These are phyloP conservation scores for Dasypolia templi DNA, from an alignment of 2,888 invertebrate genomes.

Conservation along the genomic window DNA sequence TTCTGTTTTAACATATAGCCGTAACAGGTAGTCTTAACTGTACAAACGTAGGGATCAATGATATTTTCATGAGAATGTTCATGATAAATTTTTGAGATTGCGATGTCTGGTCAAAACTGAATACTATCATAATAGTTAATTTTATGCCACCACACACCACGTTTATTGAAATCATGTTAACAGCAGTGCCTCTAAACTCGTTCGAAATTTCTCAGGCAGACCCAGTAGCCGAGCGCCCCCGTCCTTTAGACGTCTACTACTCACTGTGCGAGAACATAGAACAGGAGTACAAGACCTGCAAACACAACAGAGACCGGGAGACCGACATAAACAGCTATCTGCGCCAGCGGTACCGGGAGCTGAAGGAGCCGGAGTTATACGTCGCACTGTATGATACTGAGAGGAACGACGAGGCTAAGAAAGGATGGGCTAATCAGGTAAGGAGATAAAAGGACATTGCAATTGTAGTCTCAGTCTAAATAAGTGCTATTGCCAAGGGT, in stretches of 20 bases:
- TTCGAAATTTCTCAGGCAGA: slow-evolving; percentile 89
- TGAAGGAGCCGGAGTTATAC: slow-evolving; percentile 83
- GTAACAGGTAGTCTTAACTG: background rate
- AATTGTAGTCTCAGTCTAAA: no score
- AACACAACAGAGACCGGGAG: slow-evolving; percentile 87
- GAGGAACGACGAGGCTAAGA: slow-evolving; percentile 88
- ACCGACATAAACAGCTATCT: slow-evolving; percentile 85
- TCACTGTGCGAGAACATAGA: slow-evolving; percentile 91
- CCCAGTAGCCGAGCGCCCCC: slow-evolving; percentile 89
- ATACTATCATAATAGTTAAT: no score
- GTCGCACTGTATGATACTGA: slow-evolving; percentile 90
- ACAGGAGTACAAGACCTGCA: slow-evolving; percentile 90
- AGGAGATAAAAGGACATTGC: background rate
- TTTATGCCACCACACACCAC: background rate
- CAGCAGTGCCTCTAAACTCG: background rate
- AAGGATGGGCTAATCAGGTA: slow-evolving; percentile 88
- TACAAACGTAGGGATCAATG: background rate
- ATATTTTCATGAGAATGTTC: background rate
- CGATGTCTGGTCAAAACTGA: background rate
- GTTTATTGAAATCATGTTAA: background rate
- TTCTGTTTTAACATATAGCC: background rate
- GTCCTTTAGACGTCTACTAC: slow-evolving; percentile 92
- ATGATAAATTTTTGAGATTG: background rate
- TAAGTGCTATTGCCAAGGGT: no score
- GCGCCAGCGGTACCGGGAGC: slow-evolving; percentile 81